Evolutionary conservation across 2,888 invertebrate genomes (phyloP).

Genomic region (Brachypterus glaber): DNA sequence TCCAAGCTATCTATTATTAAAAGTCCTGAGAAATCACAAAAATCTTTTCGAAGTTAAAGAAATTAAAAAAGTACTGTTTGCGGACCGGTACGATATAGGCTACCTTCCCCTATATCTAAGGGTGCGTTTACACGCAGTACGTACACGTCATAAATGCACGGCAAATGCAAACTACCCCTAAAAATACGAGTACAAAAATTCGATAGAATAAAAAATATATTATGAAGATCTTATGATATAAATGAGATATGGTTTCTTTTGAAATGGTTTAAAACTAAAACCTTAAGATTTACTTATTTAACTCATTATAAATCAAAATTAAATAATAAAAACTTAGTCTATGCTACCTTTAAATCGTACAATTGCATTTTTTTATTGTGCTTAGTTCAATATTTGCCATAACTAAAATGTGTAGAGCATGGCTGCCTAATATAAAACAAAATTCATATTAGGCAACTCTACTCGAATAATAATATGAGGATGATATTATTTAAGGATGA

Average conservation of each 20-base stretch:
- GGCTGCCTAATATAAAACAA: constrained; percentile 32
- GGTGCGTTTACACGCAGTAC: too few relatives aligned
- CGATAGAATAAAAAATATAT: too few relatives aligned
- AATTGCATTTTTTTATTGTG: constrained; percentile 34
- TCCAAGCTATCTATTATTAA: too few relatives aligned
- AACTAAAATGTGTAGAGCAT: constrained; percentile 33
- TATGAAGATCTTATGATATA: constrained; percentile 7
- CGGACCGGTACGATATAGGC: too few relatives aligned
- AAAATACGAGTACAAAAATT: too few relatives aligned
- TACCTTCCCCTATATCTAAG: too few relatives aligned
- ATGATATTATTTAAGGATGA: too few relatives aligned
- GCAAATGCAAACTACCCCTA: too few relatives aligned
- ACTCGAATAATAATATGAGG: constrained; percentile 14
- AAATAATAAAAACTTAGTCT: constrained; percentile 21
- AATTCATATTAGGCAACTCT: constrained; percentile 14
- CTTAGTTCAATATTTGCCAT: constrained; percentile 37
- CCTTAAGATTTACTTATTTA: constrained; percentile 21
- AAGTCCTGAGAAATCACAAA: too few relatives aligned
- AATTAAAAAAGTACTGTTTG: too few relatives aligned
- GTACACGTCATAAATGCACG: too few relatives aligned
- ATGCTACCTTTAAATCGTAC: constrained; percentile 31
- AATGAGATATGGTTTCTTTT: constrained; percentile 8
- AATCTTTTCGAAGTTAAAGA: too few relatives aligned
- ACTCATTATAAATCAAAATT: constrained; percentile 13
- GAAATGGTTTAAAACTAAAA: constrained; percentile 5